Evolutionary conservation across 2,888 invertebrate genomes (phyloP).

Genomic region (Caenorhabditis wallacei): DNA sequence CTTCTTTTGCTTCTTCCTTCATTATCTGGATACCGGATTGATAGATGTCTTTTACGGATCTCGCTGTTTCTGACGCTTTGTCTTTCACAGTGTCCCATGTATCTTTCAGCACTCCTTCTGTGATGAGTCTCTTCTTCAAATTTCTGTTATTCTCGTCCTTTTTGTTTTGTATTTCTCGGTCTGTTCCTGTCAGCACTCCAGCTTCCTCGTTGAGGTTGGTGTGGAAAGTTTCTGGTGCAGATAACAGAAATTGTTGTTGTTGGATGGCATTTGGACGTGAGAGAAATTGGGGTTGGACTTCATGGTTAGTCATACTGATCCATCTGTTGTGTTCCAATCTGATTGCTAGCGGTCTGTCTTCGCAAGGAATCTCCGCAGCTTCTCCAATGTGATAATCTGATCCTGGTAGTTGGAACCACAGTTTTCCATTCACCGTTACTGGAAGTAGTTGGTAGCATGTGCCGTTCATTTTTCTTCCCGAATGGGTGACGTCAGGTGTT

Average conservation of each 20-base stretch:
- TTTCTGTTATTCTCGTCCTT: background rate
- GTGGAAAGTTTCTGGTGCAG: conserved; percentile 7
- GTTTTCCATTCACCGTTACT: background rate
- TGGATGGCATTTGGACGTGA: background rate
- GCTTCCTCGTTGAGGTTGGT: conserved; percentile 1
- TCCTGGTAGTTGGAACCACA: conserved; percentile 25
- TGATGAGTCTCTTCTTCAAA: background rate
- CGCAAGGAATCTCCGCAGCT: background rate
- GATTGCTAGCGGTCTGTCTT: conserved; percentile 5
- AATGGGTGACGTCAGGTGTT: background rate
- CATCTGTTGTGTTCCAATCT: conserved; percentile 7
- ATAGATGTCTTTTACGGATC: conserved; percentile 5
- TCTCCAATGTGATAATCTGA: background rate
- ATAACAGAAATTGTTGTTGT: conserved; percentile 9
- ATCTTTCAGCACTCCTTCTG: background rate
- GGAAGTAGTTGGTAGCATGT: conserved; percentile 9
- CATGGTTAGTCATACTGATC: background rate
- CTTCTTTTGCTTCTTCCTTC: background rate
- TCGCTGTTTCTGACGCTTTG: background rate
- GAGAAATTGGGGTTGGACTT: conserved; percentile 7
- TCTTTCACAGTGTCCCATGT: background rate
- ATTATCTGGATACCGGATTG: background rate
- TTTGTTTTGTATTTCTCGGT: conserved; percentile 5
- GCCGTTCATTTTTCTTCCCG: background rate
- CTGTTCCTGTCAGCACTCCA: conserved; percentile 3